Evolutionary conservation across 1,140 invertebrate species (phyloP), one percentile per base, ranked within the genome.

Genomic region (Nasonia vitripennis): DNA sequence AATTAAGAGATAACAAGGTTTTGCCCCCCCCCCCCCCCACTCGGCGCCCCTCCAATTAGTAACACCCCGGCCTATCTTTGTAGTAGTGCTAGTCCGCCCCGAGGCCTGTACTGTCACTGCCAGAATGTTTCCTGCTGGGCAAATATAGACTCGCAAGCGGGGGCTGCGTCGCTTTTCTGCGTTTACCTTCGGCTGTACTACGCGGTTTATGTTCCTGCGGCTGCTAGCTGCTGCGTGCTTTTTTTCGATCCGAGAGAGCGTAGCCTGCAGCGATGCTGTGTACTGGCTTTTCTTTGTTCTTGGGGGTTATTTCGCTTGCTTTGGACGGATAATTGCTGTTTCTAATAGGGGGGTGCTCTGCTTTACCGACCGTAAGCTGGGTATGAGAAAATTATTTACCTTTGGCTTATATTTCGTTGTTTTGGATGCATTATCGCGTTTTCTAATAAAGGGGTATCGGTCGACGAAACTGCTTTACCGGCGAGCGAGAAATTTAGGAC

Each of bases 1-100:
- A 93, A 93, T 93, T 93, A 93, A 93, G 92, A 93, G 92, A 93
- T 93, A 93, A 93, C 92, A 93, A 93, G 92, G 91, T 93, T 93
- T 92, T 90, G 89, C 90, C 91, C 90, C n/a, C 27, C 27, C 27
- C 27, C 27, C 27, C 27, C 27, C 90, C 90, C 89, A 89, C 90
- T 90, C 88, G 89, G 87, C 89, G 89, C 92, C 92, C 91, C 91
- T 92, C 91, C 92, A 93, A 93, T 93, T 93, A 93, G 92, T 93
- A 90, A 93, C 92, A 92, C 92, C 91, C 89, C 88, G 87, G 86
- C 87, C n/a, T 78, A 82, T 81, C 84, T 81, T 81, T 86, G 31
- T 81, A 80, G 55, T 81, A 9, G 34, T 37, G 34, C 3, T 17
- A 74, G 37, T 41, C 10, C 23, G 37, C 51, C 78, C 1, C 84